phyloP scores from a whole-genome alignment of 2,113 vertebrate genomes.

The Dascyllus trimaculatus region DNA sequence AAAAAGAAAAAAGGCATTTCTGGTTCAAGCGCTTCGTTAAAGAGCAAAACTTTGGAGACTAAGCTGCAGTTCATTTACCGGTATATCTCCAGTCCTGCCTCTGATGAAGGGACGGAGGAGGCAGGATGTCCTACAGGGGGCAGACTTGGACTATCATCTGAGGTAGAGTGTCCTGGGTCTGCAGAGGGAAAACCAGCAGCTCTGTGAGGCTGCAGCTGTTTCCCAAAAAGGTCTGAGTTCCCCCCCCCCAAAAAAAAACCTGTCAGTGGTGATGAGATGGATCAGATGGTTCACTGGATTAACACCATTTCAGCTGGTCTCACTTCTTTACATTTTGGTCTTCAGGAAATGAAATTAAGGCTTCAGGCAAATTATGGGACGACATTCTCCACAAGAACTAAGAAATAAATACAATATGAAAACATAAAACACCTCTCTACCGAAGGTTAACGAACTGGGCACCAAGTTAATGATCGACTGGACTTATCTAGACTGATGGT shows the following conservation, averaged over 20 bases:
- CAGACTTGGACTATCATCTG: slow-evolving; percentile 51
- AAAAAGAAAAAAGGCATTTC: slow-evolving; percentile 32
- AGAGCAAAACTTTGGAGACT: slow-evolving; percentile 25
- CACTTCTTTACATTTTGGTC: slow-evolving; percentile 51
- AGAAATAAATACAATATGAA: slow-evolving; percentile 67
- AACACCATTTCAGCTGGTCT: slow-evolving; percentile 8
- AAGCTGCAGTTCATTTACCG: neutral
- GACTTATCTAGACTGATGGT: slow-evolving; percentile 6
- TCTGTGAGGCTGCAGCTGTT: slow-evolving; percentile 1
- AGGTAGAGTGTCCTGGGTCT: slow-evolving; percentile 71
- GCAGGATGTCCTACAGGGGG: neutral
- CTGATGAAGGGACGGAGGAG: slow-evolving; percentile 11
- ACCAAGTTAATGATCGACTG: slow-evolving; percentile 39
- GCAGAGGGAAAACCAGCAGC: slow-evolving; percentile 25
- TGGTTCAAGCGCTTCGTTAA: slow-evolving; percentile 11
- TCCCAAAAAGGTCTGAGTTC: neutral
- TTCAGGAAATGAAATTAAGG: slow-evolving; percentile 31
- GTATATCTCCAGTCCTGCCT: neutral
- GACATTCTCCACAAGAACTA: slow-evolving; percentile 27
- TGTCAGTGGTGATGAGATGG: neutral
- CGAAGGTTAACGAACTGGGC: slow-evolving; percentile 10
- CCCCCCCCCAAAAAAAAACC: too few species aligned
- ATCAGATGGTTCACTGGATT: slow-evolving; percentile 1
- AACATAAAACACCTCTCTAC: slow-evolving; percentile 28
- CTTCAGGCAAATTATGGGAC: slow-evolving; percentile 43